Evolutionary conservation across 2,888 invertebrate genomes (phyloP).

Genomic region (Dryadula phaetusa): DNA sequence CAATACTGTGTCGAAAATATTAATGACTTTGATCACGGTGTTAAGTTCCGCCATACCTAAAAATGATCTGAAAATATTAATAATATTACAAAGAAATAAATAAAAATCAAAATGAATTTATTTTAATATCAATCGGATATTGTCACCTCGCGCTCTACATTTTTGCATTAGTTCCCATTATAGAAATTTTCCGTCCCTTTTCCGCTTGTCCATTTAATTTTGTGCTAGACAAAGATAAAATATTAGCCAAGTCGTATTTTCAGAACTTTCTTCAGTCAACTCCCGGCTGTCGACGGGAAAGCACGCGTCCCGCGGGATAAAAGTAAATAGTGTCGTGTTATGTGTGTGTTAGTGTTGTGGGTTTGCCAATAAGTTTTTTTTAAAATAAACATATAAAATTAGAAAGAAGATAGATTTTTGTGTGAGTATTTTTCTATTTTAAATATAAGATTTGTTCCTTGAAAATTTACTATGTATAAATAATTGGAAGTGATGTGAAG

Average conservation of each 20-base stretch:
- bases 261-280: slow-evolving; percentile 42
- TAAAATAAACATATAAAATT: not conserved
- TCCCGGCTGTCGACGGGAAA: slow-evolving; percentile 36
- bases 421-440: slow-evolving; percentile 15
- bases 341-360: slow-evolving; percentile 16
- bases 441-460: too few species aligned
- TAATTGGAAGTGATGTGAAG: too few species aligned
- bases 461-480: too few species aligned
- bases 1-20: too few species aligned
- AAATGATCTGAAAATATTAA: not conserved
- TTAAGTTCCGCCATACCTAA: not conserved
- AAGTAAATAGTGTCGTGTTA: slow-evolving; percentile 20
- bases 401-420: not conserved
- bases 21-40: too few species aligned
- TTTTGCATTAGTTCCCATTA: slow-evolving; percentile 31
- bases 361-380: slow-evolving; percentile 14
- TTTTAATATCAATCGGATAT: slow-evolving; percentile 22
- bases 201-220: not conserved
- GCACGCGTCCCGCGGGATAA: slow-evolving; percentile 26
- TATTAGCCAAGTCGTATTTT: slow-evolving; percentile 33
- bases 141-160: slow-evolving; percentile 27
- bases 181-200: slow-evolving; percentile 27
- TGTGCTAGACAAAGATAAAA: slow-evolving; percentile 13
- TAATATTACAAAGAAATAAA: not conserved
- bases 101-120: slow-evolving; percentile 5